These are phyloP conservation scores for Tokudaia muenninki DNA, from an alignment of 2,797 vertebrate genomes.

Conservation along the genomic window DNA sequence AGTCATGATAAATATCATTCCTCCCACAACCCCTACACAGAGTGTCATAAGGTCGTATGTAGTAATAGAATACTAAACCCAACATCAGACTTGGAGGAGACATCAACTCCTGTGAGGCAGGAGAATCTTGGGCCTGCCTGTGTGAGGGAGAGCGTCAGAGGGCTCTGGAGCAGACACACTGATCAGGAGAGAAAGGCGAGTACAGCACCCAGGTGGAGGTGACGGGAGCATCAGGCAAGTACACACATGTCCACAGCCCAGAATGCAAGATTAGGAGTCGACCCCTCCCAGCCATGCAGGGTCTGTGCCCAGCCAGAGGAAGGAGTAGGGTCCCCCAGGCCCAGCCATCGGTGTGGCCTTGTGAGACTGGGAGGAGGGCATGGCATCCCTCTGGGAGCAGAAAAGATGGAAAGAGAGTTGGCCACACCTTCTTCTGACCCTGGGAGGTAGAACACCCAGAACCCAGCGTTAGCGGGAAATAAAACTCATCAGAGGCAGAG, in stretches of 20 bases:
- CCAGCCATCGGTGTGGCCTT: conserved; percentile 18
- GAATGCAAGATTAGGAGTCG: conserved; percentile 57
- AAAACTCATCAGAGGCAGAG: conserved; percentile 56
- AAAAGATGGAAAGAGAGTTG: conserved; percentile 43
- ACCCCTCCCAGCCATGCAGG: conserved; percentile 72
- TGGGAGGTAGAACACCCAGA: conserved; percentile 54
- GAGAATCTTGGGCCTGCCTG: conserved; percentile 72
- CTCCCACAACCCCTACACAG: not conserved
- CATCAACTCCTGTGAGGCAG: conserved; percentile 70
- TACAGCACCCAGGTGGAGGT: conserved; percentile 63
- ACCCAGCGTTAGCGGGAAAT: conserved; percentile 32
- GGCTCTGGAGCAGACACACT: conserved; percentile 80
- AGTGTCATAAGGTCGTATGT: conserved; percentile 25
- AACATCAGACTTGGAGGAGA: not conserved
- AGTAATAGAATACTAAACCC: conserved; percentile 29
- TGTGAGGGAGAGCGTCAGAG: conserved; percentile 85
- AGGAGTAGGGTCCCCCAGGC: conserved; percentile 18
- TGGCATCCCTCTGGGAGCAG: not conserved
- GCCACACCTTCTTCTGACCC: conserved; percentile 75
- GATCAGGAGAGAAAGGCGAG: conserved; percentile 75
- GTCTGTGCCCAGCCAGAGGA: conserved; percentile 60
- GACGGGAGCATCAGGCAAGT: conserved; percentile 73
- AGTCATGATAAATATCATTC: not conserved
- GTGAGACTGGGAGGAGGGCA: conserved; percentile 28
- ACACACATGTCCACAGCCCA: conserved; percentile 76